Conservation (phyloP, 1,140 invertebrate species). For the Aphaenogaster floridana region DNA sequence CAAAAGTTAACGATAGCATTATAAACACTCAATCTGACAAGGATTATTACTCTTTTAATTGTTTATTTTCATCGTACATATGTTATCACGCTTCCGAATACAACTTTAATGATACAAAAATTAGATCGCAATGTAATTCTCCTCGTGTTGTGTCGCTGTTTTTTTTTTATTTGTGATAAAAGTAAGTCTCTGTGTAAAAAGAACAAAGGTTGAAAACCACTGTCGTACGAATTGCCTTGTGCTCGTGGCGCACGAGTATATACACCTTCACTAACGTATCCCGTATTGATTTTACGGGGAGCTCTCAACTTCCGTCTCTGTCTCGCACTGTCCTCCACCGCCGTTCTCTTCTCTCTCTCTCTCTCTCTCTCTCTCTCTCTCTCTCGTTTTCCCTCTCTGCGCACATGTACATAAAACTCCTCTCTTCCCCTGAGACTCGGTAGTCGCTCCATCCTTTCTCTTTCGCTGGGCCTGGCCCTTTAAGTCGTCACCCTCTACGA, state of each 20-base stretch:
- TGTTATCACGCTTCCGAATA: not conserved
- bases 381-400: constrained; percentile 61
- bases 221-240: constrained; percentile 63
- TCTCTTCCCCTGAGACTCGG: constrained; percentile 11
- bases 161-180: not conserved
- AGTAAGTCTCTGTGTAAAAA: not conserved
- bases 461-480: constrained; percentile 59
- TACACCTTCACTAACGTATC: constrained; percentile 72
- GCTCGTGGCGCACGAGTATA: constrained; percentile 70
- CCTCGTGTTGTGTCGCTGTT: not conserved
- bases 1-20: not conserved
- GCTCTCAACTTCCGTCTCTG: constrained; percentile 51
- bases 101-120: not conserved
- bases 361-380: constrained; percentile 40
- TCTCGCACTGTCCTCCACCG: constrained; percentile 33
- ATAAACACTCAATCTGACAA: not conserved
- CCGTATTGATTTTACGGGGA: constrained; percentile 76
- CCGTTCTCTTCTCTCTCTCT: constrained; percentile 47
- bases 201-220: constrained; percentile 59
- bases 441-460: constrained; percentile 48
- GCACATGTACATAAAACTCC: constrained; percentile 63
- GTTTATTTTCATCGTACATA: not conserved
- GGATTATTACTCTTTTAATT: not conserved
- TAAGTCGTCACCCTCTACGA: constrained; percentile 48
- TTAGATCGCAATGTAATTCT: not conserved